phyloP scores from a whole-genome alignment of 2,888 invertebrate genomes.

The Danaus chrysippus region DNA sequence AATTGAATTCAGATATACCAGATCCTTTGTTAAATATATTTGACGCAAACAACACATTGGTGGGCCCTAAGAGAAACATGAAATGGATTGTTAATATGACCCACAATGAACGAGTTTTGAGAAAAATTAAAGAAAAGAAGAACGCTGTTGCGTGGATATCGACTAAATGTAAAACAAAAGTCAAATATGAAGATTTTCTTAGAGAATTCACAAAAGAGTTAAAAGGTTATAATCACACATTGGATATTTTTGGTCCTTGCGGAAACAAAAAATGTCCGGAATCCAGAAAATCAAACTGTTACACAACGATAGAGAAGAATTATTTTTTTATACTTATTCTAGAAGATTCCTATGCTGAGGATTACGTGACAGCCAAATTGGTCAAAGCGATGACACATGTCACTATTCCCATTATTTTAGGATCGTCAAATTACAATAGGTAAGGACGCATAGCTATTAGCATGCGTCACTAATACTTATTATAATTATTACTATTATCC shows the following conservation, averaged over 20 bases:
- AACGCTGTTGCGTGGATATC: conserved; percentile 61
- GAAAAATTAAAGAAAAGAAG: conserved; percentile 42
- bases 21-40: conserved; percentile 56
- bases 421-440: conserved; percentile 54
- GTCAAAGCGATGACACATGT: conserved; percentile 48
- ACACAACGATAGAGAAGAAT: conserved; percentile 51
- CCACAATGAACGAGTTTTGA: conserved; percentile 35
- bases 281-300: conserved; percentile 44
- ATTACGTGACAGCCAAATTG: conserved; percentile 56
- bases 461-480: not conserved
- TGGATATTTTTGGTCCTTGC: conserved; percentile 58
- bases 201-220: conserved; percentile 50
- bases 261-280: conserved; percentile 51
- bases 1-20: conserved; percentile 58
- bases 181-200: conserved; percentile 48
- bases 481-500: too few species aligned
- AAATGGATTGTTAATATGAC: conserved; percentile 50
- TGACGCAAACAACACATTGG: conserved; percentile 38
- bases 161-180: conserved; percentile 51
- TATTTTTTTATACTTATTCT: conserved; percentile 61
- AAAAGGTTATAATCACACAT: conserved; percentile 49
- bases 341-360: conserved; percentile 54
- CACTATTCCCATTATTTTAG: conserved; percentile 59
- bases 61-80: conserved; percentile 52
- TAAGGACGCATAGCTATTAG: conserved; percentile 29